Percentiles rank a stretch among this genome's conserved stretches.
Conservation (phyloP, 1,140 invertebrate genomes). For the Drosophila bocqueti region DNA sequence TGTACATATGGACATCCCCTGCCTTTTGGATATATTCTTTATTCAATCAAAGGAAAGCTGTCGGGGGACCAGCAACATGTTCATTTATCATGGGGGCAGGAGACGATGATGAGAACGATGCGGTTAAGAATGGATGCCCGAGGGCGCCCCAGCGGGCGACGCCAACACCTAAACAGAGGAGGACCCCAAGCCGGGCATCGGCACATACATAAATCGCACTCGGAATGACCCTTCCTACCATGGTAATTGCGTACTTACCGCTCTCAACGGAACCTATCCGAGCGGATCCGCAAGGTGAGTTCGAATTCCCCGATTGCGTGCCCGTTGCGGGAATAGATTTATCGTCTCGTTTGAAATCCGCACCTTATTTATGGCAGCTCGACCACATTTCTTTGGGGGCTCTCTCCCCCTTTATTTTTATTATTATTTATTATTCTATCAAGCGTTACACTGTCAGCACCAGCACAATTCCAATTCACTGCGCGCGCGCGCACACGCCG, state of each 20-base stretch:
- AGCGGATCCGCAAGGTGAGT: conserved; percentile 37
- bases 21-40: conserved; percentile 48
- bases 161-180: conserved; percentile 51
- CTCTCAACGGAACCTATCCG: conserved; percentile 44
- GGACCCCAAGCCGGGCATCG: conserved; percentile 42
- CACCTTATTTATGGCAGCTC: conserved; percentile 59
- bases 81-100: conserved; percentile 52
- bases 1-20: background rate
- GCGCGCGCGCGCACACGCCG: conserved; percentile 4
- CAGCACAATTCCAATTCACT: conserved; percentile 55
- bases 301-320: conserved; percentile 57
- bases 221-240: conserved; percentile 40
- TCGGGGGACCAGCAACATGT: conserved; percentile 48
- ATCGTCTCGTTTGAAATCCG: conserved; percentile 58
- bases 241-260: conserved; percentile 63
- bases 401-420: conserved; percentile 36
- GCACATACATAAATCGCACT: conserved; percentile 45
- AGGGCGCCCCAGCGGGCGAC: conserved; percentile 55
- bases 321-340: conserved; percentile 57
- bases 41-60: conserved; percentile 51
- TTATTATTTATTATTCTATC: conserved; percentile 67
- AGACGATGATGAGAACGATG: conserved; percentile 7
- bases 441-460: conserved; percentile 58
- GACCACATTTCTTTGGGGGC: conserved; percentile 40
- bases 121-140: conserved; percentile 13